These are phyloP conservation scores for Mungos mungo DNA, from an alignment of 2,113 vertebrate species.

Conservation along the genomic window DNA sequence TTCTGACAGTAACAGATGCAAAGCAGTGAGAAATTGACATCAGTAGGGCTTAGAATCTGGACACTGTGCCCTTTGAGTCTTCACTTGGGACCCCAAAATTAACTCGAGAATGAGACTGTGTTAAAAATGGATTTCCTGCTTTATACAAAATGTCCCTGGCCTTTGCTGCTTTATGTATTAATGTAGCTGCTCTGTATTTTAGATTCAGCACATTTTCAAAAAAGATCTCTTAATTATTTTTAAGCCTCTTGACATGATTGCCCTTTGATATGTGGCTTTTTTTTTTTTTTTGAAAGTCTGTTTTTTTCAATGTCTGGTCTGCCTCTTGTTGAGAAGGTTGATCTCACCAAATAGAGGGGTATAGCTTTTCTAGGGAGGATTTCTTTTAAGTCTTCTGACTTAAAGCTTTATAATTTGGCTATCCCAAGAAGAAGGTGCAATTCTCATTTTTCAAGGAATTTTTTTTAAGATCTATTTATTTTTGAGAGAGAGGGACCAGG, in stretches of 20 bases:
- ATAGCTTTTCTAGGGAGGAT: neutral
- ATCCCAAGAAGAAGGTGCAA: neutral
- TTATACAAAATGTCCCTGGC: slow-evolving; percentile 21
- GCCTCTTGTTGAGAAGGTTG: slow-evolving; percentile 33
- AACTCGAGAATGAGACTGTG: neutral
- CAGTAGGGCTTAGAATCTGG: neutral
- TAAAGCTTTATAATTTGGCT: neutral
- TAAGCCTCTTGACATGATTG: neutral
- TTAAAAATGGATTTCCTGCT: slow-evolving; percentile 50
- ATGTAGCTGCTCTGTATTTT: slow-evolving; percentile 30
- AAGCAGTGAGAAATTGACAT: neutral
- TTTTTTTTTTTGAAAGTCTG: neutral
- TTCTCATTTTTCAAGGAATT: neutral
- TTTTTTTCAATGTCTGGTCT: neutral
- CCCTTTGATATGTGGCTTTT: neutral
- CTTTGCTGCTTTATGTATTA: slow-evolving; percentile 44
- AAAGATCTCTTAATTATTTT: slow-evolving; percentile 44
- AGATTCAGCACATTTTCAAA: neutral
- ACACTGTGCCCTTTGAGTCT: neutral
- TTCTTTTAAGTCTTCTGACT: neutral
- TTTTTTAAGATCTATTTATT: too few relatives aligned
- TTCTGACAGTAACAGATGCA: neutral
- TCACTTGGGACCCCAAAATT: neutral
- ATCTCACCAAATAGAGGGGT: neutral
- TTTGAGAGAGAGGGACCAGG: too few relatives aligned